Base-by-base conservation (phyloP, 2,797 vertebrate species). In the Falco berigora region DNA sequence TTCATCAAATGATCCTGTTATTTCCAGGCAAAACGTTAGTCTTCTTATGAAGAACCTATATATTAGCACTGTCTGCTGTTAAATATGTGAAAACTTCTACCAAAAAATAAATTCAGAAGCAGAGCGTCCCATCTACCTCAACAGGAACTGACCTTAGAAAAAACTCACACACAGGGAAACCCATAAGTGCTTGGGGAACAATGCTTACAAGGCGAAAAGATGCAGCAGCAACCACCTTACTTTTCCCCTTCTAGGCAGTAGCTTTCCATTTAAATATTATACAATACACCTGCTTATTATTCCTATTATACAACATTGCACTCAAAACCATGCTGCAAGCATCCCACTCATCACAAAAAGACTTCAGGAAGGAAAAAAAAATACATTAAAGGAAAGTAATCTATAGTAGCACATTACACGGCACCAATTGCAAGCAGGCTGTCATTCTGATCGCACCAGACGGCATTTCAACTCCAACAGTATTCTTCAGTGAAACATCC, bases 231-330 rank as follows among this genome's bases (percentile, higher is more conserved):
- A 80, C 68, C 58, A 55, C 64, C 64, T 68, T 36, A 67, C 50
- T 50, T 93, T 67, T 24, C 44, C 44, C 88, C 84, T 77, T 87
- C 75, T 23, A 91, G 78, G 81, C 81, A 93, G 24, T 15, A 86
- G 64, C 62, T 93, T 91, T 89, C 66, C 47, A 80, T 72, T 88
- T 91, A 66, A 53, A 84, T 88, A 90, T 63, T 78, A 84, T 23
- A 92, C 78, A 90, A 34, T 49, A 58, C 75, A 94, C 88, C 90
- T 88, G 34, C 61, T 91, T 92, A 92, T 93, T 96, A 94, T 80
- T 91, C 72, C 80, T 72, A 78, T 77, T 88, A 90, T 62, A 91
- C 30, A 89, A 67, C 64, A 91, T 64, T 14, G 3, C 73, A 79
- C 90, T 95, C 59, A 92, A 91, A 91, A 67, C 62, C 44, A 86